Base-by-base conservation (phyloP, 1,140 invertebrate genomes). In the Oreohelix idahoensis region DNA sequence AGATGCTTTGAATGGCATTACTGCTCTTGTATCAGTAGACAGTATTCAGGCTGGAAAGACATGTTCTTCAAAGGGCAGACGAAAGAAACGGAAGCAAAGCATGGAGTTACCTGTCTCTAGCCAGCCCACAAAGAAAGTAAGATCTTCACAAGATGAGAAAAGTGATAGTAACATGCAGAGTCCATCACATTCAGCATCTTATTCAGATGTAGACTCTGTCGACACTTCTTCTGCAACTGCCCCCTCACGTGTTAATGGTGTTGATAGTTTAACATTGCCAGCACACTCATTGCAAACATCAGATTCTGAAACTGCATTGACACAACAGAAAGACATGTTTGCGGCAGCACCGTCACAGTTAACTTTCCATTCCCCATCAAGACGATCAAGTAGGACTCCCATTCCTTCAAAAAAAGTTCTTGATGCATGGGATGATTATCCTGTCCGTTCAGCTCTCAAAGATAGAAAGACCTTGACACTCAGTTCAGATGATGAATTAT, bases 401-500 rank as follows among this genome's bases (percentile, higher is more conserved):
- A 36, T 81, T 49, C 79, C 79, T 32, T 81, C 79, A 1, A 71
- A 71, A 51, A 53, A 58, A 58, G 79, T 81, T 17, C 63, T 70
- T 20, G 79, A 81, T 58, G 36, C 79, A 26, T 71, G n/a, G 42
- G 79, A 81, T 5, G 79, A 81, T 23, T 38, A 26, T 20, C n/a
- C 69, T n/a, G 38, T 26, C 5, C 36, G 79, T 13, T 32, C 32
- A 1, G 66, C 39, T 10, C 32, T 81, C 0, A 81, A 81, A 36
- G 69, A 26, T 32, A 70, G 66, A 39, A 39, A 66, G 15, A n/a
- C 79, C 0, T 71, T 53, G 17, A 15, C 39, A 1, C 2, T 71
- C 2, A 81, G 79, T 51, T 81, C 79, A 38, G 79, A 81, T 71
- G 79, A 81, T 39, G 79, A 81, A 45, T 42, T 49, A 8, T 70